phyloP scores from a whole-genome alignment of 2,888 invertebrate genomes.

The Phoenoteleia sp. region DNA sequence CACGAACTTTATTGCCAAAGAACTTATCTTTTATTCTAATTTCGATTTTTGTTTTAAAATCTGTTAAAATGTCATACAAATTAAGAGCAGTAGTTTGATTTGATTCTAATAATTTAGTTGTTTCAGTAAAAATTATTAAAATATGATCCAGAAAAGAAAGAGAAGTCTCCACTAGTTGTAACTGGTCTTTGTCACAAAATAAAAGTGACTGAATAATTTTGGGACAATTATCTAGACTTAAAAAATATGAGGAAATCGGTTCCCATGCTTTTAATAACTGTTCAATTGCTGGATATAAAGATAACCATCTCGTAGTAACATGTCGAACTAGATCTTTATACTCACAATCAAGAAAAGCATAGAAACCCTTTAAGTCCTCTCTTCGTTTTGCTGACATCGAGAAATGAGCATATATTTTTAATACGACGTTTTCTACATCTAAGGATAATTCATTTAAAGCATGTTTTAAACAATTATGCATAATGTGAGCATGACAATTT shows the following conservation, averaged over 20 bases:
- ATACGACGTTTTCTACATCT: constrained; percentile 5
- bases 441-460: neutral
- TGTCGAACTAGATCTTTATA: neutral
- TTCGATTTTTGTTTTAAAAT: no score
- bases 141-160: no score
- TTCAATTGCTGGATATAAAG: neutral
- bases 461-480: constrained; percentile 9
- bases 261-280: neutral
- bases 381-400: constrained; percentile 7
- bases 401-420: constrained; percentile 24
- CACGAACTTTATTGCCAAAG: no score
- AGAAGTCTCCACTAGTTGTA: neutral
- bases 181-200: neutral
- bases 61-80: no score
- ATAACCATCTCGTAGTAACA: neutral
- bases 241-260: neutral
- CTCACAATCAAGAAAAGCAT: neutral
- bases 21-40: no score
- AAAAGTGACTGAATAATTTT: no score
- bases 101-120: neutral
- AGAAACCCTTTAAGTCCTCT: neutral
- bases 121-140: neutral
- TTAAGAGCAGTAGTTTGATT: neutral
- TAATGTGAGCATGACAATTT: constrained; percentile 16
- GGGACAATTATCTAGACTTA: neutral